A percentile compares a stretch with the other conserved stretches of the same genome.
Evolutionary conservation across 2,797 vertebrate genomes (phyloP).

Genomic region (Sebastes variabilis): DNA sequence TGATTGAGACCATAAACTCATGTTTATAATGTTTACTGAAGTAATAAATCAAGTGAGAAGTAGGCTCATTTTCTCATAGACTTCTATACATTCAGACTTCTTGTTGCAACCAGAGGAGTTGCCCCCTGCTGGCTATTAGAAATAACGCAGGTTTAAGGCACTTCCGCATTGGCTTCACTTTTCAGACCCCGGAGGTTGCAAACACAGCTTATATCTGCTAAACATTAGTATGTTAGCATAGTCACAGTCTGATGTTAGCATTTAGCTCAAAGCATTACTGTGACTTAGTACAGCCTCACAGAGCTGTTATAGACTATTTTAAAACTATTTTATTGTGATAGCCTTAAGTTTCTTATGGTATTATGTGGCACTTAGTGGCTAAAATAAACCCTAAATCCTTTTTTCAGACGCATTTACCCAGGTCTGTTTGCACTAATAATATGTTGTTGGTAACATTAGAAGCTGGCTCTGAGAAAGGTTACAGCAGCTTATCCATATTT

Average conservation of each 20-base stretch:
- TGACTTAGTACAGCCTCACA: too few relatives aligned
- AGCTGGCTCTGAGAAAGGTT: not conserved
- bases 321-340: not conserved
- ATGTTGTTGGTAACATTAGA: not conserved
- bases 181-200: too few relatives aligned
- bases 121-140: too few relatives aligned
- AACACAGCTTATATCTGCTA: too few relatives aligned
- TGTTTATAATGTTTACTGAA: too few relatives aligned
- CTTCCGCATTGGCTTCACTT: too few relatives aligned
- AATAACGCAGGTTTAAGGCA: fast-evolving
- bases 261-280: not conserved
- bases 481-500: not conserved
- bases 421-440: not conserved
- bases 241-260: not conserved
- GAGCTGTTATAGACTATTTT: not conserved
- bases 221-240: not conserved
- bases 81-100: too few relatives aligned
- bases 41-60: too few relatives aligned
- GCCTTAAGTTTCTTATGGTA: not conserved
- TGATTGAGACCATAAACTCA: too few relatives aligned
- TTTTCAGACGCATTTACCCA: not conserved
- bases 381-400: not conserved
- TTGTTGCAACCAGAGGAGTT: too few relatives aligned
- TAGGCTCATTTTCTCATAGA: too few relatives aligned
- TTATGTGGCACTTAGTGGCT: not conserved